phyloP scores from a whole-genome alignment of 2,888 invertebrate genomes.

The Cephus nigrinus region DNA sequence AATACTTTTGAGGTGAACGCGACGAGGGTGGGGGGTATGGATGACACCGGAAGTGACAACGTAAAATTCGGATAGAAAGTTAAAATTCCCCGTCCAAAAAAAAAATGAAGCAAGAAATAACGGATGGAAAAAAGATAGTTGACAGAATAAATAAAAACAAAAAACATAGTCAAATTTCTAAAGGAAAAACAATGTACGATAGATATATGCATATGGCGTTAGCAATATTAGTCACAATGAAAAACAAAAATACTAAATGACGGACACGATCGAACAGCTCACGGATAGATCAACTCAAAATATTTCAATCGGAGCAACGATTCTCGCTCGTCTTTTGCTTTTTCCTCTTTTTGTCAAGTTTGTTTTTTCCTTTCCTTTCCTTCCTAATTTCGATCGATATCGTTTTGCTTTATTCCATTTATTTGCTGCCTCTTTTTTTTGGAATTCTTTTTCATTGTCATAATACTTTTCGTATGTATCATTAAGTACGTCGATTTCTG shows the following conservation, averaged over 20 bases:
- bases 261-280: background rate
- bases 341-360: background rate
- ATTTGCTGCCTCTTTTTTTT: background rate
- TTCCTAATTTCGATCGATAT: background rate
- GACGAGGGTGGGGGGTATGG: background rate
- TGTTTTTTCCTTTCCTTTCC: background rate
- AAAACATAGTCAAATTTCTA: background rate
- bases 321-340: background rate
- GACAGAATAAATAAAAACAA: conserved; percentile 11
- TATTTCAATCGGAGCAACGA: conserved; percentile 4
- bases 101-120: conserved; percentile 15
- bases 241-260: conserved; percentile 14
- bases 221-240: conserved; percentile 44
- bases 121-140: conserved; percentile 1
- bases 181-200: background rate
- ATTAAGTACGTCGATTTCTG: background rate
- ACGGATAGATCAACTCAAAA: conserved; percentile 28
- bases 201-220: conserved; percentile 37
- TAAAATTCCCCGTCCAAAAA: conserved; percentile 6
- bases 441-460: background rate
- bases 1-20: background rate
- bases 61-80: background rate
- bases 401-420: background rate
- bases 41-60: background rate
- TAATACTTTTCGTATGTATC: background rate